Conservation (phyloP, 2,797 vertebrate species). For the Liparis tanakae region DNA sequence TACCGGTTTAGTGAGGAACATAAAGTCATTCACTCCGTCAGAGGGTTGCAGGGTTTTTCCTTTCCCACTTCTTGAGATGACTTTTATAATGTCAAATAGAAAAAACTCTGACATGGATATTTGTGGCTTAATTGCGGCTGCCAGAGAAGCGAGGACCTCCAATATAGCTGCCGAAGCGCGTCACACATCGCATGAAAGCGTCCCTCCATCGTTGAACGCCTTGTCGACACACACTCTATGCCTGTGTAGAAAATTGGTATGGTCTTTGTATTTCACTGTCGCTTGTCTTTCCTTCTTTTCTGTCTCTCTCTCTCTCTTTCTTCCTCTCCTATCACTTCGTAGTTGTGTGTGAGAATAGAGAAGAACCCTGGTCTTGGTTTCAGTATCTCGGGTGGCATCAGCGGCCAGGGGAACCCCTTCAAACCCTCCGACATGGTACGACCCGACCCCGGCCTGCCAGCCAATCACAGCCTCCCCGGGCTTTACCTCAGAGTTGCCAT, state of each 20-base stretch:
- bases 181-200: slow-evolving; percentile 30
- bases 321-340: slow-evolving; percentile 24
- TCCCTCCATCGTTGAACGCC: slow-evolving; percentile 21
- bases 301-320: slow-evolving; percentile 21
- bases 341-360: slow-evolving; percentile 99
- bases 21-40: slow-evolving; percentile 48
- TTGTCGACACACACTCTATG: slow-evolving; percentile 33
- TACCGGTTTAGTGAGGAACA: slow-evolving; percentile 41
- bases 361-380: slow-evolving; percentile 99
- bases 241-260: slow-evolving; percentile 22
- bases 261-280: slow-evolving; percentile 62
- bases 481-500: slow-evolving; percentile 79
- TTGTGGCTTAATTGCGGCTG: slow-evolving; percentile 31
- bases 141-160: slow-evolving; percentile 44
- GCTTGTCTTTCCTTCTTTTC: slow-evolving; percentile 51
- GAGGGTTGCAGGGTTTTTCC: slow-evolving; percentile 16
- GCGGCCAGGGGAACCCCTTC: slow-evolving; percentile 99
- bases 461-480: slow-evolving; percentile 60
- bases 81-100: slow-evolving; percentile 18
- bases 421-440: slow-evolving; percentile 99
- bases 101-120: slow-evolving; percentile 33
- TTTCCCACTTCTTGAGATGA: slow-evolving; percentile 3
- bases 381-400: slow-evolving; percentile 99
- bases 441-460: slow-evolving; percentile 69
- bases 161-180: slow-evolving; percentile 45